Conservation (phyloP, 53 echinoderm and acorn worm genomes). For the Mesocentrotus franciscanus region DNA sequence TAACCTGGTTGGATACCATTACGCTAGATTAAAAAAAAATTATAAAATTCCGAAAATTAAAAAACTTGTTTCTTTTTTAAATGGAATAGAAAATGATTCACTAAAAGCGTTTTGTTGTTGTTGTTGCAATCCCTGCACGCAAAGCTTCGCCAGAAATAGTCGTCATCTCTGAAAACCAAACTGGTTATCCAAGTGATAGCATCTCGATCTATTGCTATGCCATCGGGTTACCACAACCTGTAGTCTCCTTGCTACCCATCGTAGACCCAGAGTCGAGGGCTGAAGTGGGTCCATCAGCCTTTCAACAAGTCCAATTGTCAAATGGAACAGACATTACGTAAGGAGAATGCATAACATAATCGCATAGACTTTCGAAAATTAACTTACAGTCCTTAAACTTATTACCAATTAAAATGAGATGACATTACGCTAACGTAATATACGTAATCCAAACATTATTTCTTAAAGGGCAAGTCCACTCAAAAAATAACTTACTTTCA, state of each 20-base stretch:
- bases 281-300: neutral
- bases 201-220: neutral
- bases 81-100: too few relatives aligned
- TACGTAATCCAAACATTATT: too few relatives aligned
- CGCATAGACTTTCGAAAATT: too few relatives aligned
- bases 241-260: neutral
- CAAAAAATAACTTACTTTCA: too few relatives aligned
- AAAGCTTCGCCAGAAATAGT: neutral
- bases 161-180: neutral
- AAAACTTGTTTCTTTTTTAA: too few relatives aligned
- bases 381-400: too few relatives aligned
- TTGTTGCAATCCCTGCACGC: neutral
- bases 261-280: neutral
- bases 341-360: neutral
- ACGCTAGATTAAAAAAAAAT: too few relatives aligned
- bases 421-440: too few relatives aligned
- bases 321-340: slow-evolving; percentile 51
- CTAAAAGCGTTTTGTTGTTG: neutral
- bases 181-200: neutral
- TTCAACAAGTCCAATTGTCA: neutral
- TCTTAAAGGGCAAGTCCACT: too few relatives aligned
- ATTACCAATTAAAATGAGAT: too few relatives aligned
- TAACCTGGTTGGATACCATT: too few relatives aligned
- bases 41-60: too few relatives aligned
- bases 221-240: neutral